Evolutionary conservation across 92 coral and sea anemone species (phyloP), one percentile per base, ranked within the genome.

Genomic region (Umimayanthus kanabou): DNA sequence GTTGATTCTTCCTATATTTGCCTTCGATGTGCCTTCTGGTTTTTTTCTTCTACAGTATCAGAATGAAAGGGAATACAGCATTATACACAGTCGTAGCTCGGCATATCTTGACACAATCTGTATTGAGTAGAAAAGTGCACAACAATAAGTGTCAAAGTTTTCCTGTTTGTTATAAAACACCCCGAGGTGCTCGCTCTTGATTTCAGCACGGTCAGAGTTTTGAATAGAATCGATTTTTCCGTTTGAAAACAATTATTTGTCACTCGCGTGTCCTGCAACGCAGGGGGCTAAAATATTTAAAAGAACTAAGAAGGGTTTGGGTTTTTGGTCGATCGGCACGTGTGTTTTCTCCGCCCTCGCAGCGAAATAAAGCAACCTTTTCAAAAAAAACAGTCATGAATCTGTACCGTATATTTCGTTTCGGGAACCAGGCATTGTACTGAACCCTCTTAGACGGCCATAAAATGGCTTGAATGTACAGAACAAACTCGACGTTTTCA

Each of bases 81-180:
- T 47, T 25, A 3, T 11, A 18, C 25, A 23, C n/a, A 77, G 7
- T 22, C 1, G 10, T 14, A 79, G 3, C 82, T 49, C 82, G 28
- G 39, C 15, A 25, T 79, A 79, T 79, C 82, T 79, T 50, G 69
- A 79, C 66, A 79, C 5, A 50, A 50, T 28, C 82, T 29, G 50
- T 79, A 79, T 79, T 25, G 67, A 49, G 67, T 49, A 47, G 4
- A 78, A 49, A 78, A 45, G 65, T 2, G 2, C 9, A 66, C n/a
- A 29, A 45, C 39, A 47, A 49, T 47, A 20, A 11, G 23, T 79
- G 20, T 79, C 42, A 53, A 30, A 79, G 55, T 9, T 49, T 53
- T 49, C n/a, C n/a, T 79, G 22, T 26, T 10, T 8, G 14, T 53
- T 79, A 3, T 79, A 11, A 6, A 53, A 53, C 13, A 23, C 11